Conservation (phyloP, 2,113 vertebrate genomes). For the Gambusia affinis region DNA sequence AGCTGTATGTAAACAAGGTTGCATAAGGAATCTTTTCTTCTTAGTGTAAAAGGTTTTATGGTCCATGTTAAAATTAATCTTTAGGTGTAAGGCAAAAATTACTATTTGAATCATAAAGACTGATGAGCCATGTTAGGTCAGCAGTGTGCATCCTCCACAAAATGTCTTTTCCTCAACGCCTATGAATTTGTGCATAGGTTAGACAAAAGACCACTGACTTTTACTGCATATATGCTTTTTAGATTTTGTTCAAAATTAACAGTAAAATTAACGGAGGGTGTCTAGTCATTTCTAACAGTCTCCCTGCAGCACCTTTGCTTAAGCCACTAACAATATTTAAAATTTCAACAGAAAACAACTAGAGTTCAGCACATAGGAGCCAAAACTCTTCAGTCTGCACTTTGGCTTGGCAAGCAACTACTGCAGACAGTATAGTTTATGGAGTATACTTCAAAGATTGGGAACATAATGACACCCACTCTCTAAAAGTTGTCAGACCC, state of each 20-base stretch:
- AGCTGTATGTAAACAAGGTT: too few relatives aligned
- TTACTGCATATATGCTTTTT: not conserved
- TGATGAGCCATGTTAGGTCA: too few relatives aligned
- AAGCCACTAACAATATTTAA: conserved; percentile 8
- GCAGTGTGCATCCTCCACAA: too few relatives aligned
- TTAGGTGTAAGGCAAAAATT: too few relatives aligned
- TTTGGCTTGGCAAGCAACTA: conserved; percentile 1
- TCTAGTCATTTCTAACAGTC: not conserved
- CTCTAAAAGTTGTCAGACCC: not conserved
- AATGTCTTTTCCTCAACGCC: too few relatives aligned
- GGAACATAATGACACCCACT: conserved; percentile 6
- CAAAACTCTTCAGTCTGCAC: not conserved
- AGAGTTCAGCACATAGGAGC: not conserved
- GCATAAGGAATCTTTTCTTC: too few relatives aligned
- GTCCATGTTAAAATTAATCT: too few relatives aligned
- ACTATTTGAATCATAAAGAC: too few relatives aligned
- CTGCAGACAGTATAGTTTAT: conserved; percentile 4
- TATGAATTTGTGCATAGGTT: not conserved
- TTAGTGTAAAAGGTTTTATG: too few relatives aligned
- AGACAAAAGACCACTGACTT: not conserved
- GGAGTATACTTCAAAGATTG: conserved; percentile 7
- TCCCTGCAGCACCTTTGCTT: not conserved
- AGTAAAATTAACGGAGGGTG: too few relatives aligned
- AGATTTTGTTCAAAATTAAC: not conserved
- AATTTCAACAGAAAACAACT: not conserved